Evolutionary conservation across 2,113 vertebrate species (phyloP).

Genomic region (Ramphastos sulfuratus): DNA sequence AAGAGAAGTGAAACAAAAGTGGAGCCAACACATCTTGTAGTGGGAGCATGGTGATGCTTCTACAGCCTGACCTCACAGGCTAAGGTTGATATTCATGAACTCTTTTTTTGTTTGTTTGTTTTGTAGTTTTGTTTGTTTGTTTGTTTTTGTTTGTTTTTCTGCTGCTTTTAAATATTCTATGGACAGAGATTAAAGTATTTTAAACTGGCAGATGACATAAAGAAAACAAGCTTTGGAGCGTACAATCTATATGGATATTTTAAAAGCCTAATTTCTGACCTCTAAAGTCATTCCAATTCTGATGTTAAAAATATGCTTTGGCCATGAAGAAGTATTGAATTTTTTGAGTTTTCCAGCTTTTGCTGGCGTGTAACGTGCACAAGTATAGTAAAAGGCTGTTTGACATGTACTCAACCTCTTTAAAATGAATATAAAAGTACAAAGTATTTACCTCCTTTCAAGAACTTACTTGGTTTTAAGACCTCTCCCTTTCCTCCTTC

Average conservation of each 20-base stretch:
- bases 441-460: too few relatives aligned
- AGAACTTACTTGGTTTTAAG: too few relatives aligned
- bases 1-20: background rate
- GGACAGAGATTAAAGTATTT: background rate
- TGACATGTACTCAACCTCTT: background rate
- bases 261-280: background rate
- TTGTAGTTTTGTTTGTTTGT: too few relatives aligned
- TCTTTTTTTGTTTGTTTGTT: too few relatives aligned
- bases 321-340: background rate
- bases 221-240: background rate
- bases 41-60: rapidly evolving
- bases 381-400: background rate
- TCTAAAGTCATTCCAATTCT: background rate
- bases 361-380: background rate
- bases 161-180: background rate
- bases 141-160: background rate
- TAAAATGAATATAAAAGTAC: background rate
- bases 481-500: too few relatives aligned
- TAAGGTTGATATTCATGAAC: background rate
- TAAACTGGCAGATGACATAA: background rate
- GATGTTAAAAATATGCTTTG: background rate
- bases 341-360: background rate
- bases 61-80: background rate
- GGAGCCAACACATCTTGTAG: background rate
- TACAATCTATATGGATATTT: background rate